phyloP scores from a whole-genome alignment of 2,888 invertebrate species.

The Sabatieria punctata region DNA sequence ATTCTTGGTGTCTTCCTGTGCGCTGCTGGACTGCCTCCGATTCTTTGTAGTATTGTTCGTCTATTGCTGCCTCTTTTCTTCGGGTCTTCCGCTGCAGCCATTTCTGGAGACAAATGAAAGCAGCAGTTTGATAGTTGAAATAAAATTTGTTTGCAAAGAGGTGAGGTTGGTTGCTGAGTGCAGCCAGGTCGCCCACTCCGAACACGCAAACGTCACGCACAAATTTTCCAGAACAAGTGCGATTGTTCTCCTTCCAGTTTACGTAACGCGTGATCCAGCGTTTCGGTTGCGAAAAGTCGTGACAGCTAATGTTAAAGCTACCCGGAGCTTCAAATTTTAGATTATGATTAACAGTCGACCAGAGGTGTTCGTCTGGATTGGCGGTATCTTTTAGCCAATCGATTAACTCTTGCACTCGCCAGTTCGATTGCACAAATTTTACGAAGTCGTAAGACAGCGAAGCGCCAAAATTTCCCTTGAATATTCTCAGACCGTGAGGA shows the following conservation, averaged over 20 bases:
- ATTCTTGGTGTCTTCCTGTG: too few species aligned
- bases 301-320: background rate
- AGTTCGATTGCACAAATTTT: slow-evolving; percentile 23
- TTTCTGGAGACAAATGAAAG: slow-evolving; percentile 20
- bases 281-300: too few species aligned
- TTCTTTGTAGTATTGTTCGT: too few species aligned
- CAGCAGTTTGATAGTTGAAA: slow-evolving; percentile 20
- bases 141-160: slow-evolving; percentile 33
- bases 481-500: slow-evolving; percentile 4
- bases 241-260: slow-evolving; percentile 23
- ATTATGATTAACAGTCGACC: slow-evolving; percentile 32
- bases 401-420: slow-evolving; percentile 22
- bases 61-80: too few species aligned
- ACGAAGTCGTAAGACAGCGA: slow-evolving; percentile 30
- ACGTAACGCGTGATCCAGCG: slow-evolving; percentile 24
- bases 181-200: slow-evolving; percentile 27
- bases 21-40: too few species aligned
- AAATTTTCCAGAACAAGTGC: slow-evolving; percentile 22
- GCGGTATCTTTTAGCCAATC: slow-evolving; percentile 28
- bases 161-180: slow-evolving; percentile 19
- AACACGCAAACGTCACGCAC: slow-evolving; percentile 29
- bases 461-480: slow-evolving; percentile 28
- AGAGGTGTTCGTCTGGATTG: slow-evolving; percentile 33
- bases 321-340: slow-evolving; percentile 16
- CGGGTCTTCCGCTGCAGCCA: too few species aligned